Conservation (phyloP, 1,140 invertebrate species). For the Zaprionus tsacasi region DNA sequence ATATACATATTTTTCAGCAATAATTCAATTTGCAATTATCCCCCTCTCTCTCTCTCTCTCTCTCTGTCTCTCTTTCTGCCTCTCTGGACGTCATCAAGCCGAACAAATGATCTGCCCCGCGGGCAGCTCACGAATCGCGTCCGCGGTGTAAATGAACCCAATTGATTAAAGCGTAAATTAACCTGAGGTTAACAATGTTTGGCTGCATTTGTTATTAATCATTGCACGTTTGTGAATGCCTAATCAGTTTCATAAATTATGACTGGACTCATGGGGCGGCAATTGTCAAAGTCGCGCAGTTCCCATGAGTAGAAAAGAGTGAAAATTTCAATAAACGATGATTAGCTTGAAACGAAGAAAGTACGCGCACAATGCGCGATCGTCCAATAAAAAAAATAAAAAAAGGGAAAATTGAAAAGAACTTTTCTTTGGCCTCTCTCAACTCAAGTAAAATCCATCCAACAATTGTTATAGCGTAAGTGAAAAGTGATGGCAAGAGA, state of each 20-base stretch:
- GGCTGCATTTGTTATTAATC: conserved; percentile 78
- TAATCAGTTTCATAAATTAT: conserved; percentile 79
- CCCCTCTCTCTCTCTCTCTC: conserved; percentile 17
- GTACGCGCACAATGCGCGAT: conserved; percentile 35
- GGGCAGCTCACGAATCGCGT: conserved; percentile 55
- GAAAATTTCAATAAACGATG: conserved; percentile 75
- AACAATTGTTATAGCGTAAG: conserved; percentile 32
- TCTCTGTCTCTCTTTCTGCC: neutral
- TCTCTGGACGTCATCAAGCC: conserved; percentile 58
- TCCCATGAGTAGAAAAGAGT: conserved; percentile 30
- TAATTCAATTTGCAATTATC: conserved; percentile 83
- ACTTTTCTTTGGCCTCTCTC: conserved; percentile 37
- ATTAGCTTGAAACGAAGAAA: conserved; percentile 67
- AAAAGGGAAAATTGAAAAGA: conserved; percentile 49
- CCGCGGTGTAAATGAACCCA: conserved; percentile 81
- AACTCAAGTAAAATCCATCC: conserved; percentile 45
- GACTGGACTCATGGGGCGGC: conserved; percentile 60
- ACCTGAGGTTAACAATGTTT: conserved; percentile 81
- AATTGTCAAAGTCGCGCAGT: conserved; percentile 64
- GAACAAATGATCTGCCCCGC: conserved; percentile 69
- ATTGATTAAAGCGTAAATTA: conserved; percentile 83
- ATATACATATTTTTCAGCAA: conserved; percentile 78
- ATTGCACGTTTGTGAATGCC: conserved; percentile 76
- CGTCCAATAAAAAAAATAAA: conserved; percentile 60
- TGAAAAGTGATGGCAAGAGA: conserved; percentile 44